Conservation (phyloP, 2,113 vertebrate genomes). For the Semicossyphus pulcher region DNA sequence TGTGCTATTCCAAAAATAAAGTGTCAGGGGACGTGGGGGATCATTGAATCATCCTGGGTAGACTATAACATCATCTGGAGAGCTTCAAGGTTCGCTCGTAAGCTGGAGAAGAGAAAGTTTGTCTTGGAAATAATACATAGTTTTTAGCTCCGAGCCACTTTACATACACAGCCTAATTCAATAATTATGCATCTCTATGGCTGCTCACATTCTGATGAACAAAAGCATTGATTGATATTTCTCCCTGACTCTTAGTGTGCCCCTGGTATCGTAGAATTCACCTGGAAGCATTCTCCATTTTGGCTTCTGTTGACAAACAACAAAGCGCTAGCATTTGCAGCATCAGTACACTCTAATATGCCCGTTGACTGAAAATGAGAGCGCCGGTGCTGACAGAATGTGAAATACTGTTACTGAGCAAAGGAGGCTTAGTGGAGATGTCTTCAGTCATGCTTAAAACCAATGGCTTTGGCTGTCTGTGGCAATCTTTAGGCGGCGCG, state of each 20-base stretch:
- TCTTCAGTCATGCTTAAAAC: constrained; percentile 61
- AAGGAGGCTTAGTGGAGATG: constrained; percentile 43
- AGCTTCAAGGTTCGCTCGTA: constrained; percentile 70
- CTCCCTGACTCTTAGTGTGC: constrained; percentile 1
- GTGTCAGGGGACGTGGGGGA: constrained; percentile 74
- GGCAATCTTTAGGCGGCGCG: constrained; percentile 31
- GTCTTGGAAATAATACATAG: constrained; percentile 35
- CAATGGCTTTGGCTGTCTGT: constrained; percentile 48
- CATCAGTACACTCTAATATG: constrained; percentile 63
- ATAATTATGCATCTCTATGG: constrained; percentile 22
- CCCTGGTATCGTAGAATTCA: constrained; percentile 25
- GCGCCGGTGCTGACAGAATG: constrained; percentile 52
- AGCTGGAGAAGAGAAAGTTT: constrained; percentile 45
- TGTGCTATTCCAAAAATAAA: constrained; percentile 95
- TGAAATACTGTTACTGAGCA: constrained; percentile 60
- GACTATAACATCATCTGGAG: constrained; percentile 79
- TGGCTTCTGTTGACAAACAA: constrained; percentile 55
- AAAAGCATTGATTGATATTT: constrained; percentile 19
- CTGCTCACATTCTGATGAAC: constrained; percentile 34
- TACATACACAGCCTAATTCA: constrained; percentile 12
- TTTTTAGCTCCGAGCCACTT: constrained; percentile 27
- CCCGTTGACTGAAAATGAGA: constrained; percentile 65
- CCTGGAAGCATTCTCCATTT: constrained; percentile 49
- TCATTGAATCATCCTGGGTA: constrained; percentile 79
- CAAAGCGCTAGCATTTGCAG: constrained; percentile 59